phyloP scores from a whole-genome alignment of 2,113 vertebrate genomes.

The Microtus oregoni region DNA sequence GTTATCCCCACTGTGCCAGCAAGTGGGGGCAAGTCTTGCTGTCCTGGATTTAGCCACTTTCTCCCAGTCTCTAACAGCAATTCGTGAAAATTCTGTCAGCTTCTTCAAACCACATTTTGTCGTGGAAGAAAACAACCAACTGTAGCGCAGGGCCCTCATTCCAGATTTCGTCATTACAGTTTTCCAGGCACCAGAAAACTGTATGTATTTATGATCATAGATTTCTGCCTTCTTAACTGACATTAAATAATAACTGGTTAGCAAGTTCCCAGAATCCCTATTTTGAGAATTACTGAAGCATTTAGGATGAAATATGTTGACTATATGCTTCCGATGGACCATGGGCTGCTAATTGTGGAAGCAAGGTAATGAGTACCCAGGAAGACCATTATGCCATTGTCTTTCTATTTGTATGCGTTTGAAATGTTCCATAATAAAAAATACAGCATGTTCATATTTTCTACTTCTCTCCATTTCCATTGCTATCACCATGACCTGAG shows the following conservation, averaged over 20 bases:
- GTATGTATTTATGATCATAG: neutral
- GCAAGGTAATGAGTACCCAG: neutral
- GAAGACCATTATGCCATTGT: neutral
- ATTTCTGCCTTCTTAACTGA: conserved; percentile 11
- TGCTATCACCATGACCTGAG: neutral
- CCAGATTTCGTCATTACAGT: neutral
- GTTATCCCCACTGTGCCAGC: neutral
- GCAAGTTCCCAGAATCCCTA: neutral
- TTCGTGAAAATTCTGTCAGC: neutral
- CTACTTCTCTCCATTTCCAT: neutral
- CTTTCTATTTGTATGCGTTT: conserved; percentile 4
- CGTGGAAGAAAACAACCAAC: neutral
- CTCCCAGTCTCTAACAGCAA: neutral
- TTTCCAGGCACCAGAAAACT: neutral
- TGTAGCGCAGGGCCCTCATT: neutral
- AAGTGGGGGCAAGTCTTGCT: neutral
- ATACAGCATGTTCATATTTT: neutral
- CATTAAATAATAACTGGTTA: neutral
- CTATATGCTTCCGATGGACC: conserved; percentile 1
- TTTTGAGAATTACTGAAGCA: conserved; percentile 38
- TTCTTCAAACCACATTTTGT: conserved; percentile 32
- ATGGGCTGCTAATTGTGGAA: neutral
- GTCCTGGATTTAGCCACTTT: conserved; percentile 23
- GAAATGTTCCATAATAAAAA: conserved; percentile 33
- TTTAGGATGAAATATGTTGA: conserved; percentile 31